Percentiles rank a stretch among this genome's conserved stretches.
phyloP scores from a whole-genome alignment of 2,797 vertebrate species.

The Melanotaenia maccullochi region DNA sequence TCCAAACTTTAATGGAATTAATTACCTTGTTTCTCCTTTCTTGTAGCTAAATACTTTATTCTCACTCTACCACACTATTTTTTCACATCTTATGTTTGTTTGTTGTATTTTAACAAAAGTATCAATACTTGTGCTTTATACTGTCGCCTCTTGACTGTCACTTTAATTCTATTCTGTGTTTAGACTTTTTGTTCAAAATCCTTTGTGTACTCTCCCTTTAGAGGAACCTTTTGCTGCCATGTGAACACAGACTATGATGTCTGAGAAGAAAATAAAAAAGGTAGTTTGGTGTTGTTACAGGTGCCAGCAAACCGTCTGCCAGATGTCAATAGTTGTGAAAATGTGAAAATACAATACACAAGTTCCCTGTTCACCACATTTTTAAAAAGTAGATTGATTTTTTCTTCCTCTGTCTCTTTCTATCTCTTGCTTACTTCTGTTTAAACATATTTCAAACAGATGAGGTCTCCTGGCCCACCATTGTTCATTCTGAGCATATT shows the following conservation, averaged over 20 bases:
- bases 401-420: not conserved
- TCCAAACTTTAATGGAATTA: not conserved
- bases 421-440: not conserved
- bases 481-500: not conserved
- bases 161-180: not conserved
- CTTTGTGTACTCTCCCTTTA: not conserved
- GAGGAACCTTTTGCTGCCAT: not conserved
- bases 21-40: rapidly evolving
- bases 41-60: not conserved
- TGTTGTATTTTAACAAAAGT: not conserved
- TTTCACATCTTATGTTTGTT: not conserved
- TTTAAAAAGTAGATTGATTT: not conserved
- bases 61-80: not conserved
- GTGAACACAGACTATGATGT: not conserved
- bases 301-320: rapidly evolving
- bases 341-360: not conserved
- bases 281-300: not conserved
- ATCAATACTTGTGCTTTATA: not conserved
- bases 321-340: not conserved
- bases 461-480: not conserved
- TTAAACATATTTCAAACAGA: not conserved
- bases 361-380: not conserved
- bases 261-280: not conserved
- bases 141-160: not conserved
- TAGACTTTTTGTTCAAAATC: not conserved